Percentiles rank a stretch among this genome's conserved stretches.
Evolutionary conservation across 2,113 vertebrate genomes (phyloP).

Genomic region (Prionailurus bengalensis): DNA sequence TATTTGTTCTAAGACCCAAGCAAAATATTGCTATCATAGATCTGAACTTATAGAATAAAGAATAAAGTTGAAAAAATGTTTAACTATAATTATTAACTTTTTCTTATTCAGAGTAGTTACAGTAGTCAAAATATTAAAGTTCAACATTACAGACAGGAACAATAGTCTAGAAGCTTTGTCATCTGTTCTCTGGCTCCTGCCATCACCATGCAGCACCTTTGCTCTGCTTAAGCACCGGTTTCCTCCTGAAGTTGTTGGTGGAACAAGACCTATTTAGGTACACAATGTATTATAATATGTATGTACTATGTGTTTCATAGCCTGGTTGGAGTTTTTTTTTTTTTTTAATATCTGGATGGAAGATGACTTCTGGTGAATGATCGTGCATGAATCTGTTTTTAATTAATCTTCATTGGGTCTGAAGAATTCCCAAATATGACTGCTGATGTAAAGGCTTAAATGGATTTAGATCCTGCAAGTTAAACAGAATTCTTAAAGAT

Average conservation of each 20-base stretch:
- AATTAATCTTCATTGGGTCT: not conserved
- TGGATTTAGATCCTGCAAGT: not conserved
- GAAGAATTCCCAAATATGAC: conserved; percentile 5
- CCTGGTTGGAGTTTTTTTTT: not conserved
- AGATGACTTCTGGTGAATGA: not conserved
- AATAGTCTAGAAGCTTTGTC: not conserved
- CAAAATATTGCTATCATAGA: not conserved
- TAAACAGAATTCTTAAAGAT: conserved; percentile 3
- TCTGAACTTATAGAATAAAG: conserved; percentile 11
- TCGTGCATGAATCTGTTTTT: not conserved
- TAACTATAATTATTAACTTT: not conserved
- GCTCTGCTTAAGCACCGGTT: not conserved
- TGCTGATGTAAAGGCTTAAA: not conserved
- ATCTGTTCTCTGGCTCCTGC: not conserved
- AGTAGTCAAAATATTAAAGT: not conserved
- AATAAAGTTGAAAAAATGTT: not conserved
- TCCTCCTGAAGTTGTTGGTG: not conserved
- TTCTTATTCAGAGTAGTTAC: not conserved
- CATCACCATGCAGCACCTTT: not conserved
- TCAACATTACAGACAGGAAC: not conserved
- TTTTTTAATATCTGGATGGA: not conserved
- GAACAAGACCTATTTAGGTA: not conserved
- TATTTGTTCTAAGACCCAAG: not conserved
- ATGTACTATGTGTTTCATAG: not conserved
- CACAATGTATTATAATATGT: not conserved